phyloP scores from a whole-genome alignment of 1,140 invertebrate species.

The Zaprionus ornatus region DNA sequence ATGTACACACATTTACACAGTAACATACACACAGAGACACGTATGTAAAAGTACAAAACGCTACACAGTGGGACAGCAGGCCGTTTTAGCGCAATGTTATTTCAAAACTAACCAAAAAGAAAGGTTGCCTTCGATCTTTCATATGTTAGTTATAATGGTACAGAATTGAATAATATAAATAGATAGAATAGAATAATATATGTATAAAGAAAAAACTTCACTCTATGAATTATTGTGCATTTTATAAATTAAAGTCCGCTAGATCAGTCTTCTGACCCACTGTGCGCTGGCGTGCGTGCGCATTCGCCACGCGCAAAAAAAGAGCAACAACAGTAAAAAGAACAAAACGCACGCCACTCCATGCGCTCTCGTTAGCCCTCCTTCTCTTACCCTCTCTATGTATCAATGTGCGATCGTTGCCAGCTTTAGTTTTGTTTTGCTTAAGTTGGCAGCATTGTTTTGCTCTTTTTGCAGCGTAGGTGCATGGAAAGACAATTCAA shows the following conservation, averaged over 20 bases:
- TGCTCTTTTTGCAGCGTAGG: conserved; percentile 32
- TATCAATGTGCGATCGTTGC: background rate
- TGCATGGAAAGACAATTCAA: conserved; percentile 46
- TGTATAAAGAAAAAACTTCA: no score
- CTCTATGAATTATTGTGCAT: no score
- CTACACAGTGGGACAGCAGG: no score
- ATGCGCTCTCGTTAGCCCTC: background rate
- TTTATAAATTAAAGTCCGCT: no score
- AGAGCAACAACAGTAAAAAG: conserved; percentile 19
- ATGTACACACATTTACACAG: conserved; percentile 8
- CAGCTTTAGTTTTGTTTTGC: conserved; percentile 8
- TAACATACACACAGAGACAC: background rate
- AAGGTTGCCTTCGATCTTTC: background rate
- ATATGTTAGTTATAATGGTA: no score
- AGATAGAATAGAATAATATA: no score
- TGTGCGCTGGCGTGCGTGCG: conserved; percentile 25
- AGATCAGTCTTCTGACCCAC: background rate
- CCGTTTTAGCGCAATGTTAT: no score
- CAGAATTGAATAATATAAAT: no score
- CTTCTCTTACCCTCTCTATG: background rate
- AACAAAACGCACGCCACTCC: conserved; percentile 10
- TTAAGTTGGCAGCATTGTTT: conserved; percentile 30
- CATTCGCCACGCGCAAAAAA: conserved; percentile 11
- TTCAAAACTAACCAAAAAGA: background rate
- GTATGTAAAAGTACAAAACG: conserved; percentile 7